Conservation (phyloP, 2,888 invertebrate species). For the Dusona sp. region DNA sequence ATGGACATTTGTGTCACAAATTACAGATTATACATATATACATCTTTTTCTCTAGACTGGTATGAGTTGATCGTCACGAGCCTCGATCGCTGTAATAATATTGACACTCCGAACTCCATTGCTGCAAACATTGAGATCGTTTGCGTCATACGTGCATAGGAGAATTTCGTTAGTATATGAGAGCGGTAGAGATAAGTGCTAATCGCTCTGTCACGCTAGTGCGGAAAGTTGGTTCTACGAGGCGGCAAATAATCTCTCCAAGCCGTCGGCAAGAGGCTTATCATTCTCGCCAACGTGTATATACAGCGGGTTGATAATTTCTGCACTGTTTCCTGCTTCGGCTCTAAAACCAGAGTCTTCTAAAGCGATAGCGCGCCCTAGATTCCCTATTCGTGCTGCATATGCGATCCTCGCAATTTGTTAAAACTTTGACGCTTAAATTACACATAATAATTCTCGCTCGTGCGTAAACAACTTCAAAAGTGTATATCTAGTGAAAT, state of each 20-base stretch:
- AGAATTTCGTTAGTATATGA: slow-evolving; percentile 31
- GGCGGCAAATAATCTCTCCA: slow-evolving; percentile 55
- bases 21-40: background rate
- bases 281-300: slow-evolving; percentile 45
- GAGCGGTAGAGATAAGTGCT: slow-evolving; percentile 56
- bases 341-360: slow-evolving; percentile 72
- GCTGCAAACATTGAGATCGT: slow-evolving; percentile 57
- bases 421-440: slow-evolving; percentile 35
- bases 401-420: background rate
- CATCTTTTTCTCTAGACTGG: background rate
- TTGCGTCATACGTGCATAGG: slow-evolving; percentile 23
- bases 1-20: slow-evolving; percentile 23
- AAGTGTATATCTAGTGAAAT: background rate
- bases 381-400: slow-evolving; percentile 47
- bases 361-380: slow-evolving; percentile 64
- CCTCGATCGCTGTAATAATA: slow-evolving; percentile 76
- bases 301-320: slow-evolving; percentile 73
- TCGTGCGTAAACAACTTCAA: background rate
- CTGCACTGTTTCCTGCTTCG: slow-evolving; percentile 74
- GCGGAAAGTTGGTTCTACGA: slow-evolving; percentile 58
- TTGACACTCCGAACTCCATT: slow-evolving; percentile 74
- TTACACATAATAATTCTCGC: slow-evolving; percentile 17
- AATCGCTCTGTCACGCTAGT: slow-evolving; percentile 61
- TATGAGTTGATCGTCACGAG: slow-evolving; percentile 37
- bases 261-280: slow-evolving; percentile 48